Evolutionary conservation across 2,797 vertebrate genomes (phyloP).

Genomic region (Catharus ustulatus): DNA sequence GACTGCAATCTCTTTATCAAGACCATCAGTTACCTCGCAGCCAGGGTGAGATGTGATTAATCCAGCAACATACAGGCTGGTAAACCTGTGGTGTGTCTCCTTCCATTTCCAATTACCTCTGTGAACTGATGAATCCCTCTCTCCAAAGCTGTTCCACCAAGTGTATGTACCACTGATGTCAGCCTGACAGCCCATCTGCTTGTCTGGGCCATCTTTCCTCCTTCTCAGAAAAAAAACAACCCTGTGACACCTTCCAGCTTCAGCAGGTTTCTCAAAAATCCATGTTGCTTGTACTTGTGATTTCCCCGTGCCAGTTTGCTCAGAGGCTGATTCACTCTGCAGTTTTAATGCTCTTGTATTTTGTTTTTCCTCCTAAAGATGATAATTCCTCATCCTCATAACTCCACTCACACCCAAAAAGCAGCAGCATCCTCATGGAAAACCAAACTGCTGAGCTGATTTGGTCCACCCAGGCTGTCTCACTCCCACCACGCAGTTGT

Average conservation of each 20-base stretch:
- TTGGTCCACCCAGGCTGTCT: background rate
- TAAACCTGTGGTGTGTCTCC: background rate
- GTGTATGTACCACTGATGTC: constrained; percentile 31
- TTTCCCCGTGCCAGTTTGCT: background rate
- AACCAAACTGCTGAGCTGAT: background rate
- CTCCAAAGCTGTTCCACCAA: constrained; percentile 50
- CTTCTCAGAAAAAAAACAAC: background rate
- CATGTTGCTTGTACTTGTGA: background rate
- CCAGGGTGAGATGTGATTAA: constrained; percentile 17
- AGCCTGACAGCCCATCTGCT: constrained; percentile 68
- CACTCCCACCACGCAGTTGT: background rate
- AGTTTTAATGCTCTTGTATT: background rate
- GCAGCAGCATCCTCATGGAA: background rate
- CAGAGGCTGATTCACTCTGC: background rate
- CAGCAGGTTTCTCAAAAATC: constrained; percentile 49
- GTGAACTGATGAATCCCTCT: constrained; percentile 33
- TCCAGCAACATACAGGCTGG: background rate
- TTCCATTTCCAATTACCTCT: constrained; percentile 59
- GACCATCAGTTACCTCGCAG: background rate
- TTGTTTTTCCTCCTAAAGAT: background rate
- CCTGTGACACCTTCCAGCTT: constrained; percentile 36
- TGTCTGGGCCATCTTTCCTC: constrained; percentile 39
- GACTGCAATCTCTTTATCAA: constrained; percentile 5
- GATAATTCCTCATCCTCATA: background rate
- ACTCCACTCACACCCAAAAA: background rate